Conservation (phyloP, 1,140 invertebrate genomes). For the Rhizoglyphus robini region DNA sequence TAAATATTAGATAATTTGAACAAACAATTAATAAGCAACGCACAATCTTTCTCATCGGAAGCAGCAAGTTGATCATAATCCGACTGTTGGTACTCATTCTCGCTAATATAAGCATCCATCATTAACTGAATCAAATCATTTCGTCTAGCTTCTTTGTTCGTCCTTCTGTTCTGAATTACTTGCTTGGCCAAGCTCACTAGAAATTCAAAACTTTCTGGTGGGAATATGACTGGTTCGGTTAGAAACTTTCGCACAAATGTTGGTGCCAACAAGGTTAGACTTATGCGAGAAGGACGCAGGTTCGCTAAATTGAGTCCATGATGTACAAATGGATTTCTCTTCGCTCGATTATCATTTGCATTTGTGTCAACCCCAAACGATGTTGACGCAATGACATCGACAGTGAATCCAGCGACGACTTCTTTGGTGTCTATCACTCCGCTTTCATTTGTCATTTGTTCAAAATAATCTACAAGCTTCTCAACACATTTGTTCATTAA, state of each 20-base stretch:
- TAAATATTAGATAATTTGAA: not conserved
- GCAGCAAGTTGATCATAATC: not conserved
- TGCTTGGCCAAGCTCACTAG: not conserved
- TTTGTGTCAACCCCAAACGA: constrained; percentile 1
- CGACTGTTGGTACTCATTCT: not conserved
- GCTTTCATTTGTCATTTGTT: not conserved
- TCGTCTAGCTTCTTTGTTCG: not conserved
- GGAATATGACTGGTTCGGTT: not conserved
- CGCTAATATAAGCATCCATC: not conserved
- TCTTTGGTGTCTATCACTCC: constrained; percentile 1
- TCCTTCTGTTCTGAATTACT: not conserved
- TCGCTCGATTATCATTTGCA: not conserved
- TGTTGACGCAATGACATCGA: constrained; percentile 17
- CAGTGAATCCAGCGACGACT: constrained; percentile 4
- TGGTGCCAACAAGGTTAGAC: not conserved
- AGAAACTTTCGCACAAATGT: not conserved
- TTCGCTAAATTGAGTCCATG: not conserved
- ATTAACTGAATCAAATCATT: not conserved
- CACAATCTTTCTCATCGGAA: not conserved
- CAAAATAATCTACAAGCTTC: not conserved
- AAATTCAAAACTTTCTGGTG: not conserved
- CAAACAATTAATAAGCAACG: not conserved
- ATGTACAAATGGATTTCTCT: not conserved
- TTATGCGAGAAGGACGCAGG: not conserved
- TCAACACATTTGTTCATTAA: not conserved